Evolutionary conservation across 2,888 invertebrate genomes (phyloP).

Genomic region (Callyntrura sp.): DNA sequence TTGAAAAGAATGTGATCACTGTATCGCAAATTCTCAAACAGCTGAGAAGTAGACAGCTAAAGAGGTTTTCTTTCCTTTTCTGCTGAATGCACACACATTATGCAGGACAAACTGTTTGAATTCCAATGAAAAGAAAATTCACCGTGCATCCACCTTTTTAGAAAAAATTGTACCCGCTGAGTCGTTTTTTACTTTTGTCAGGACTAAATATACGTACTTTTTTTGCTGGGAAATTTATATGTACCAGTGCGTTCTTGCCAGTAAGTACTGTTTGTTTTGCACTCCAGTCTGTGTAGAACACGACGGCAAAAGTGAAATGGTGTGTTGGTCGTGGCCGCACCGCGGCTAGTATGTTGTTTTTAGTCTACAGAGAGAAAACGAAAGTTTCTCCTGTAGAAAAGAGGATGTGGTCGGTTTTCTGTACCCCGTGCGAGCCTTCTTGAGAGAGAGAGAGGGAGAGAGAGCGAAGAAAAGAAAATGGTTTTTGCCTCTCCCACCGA

Average conservation of each 20-base stretch:
- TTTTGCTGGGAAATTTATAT: not conserved
- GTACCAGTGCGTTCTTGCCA: not conserved
- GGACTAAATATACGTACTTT: not conserved
- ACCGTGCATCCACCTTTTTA: not conserved
- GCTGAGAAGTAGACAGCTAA: slow-evolving; percentile 4
- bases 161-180: not conserved
- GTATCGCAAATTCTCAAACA: slow-evolving; percentile 43
- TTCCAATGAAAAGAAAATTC: slow-evolving; percentile 19
- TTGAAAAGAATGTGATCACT: slow-evolving; percentile 23
- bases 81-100: slow-evolving; percentile 16
- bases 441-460: not conserved
- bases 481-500: not conserved
- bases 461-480: slow-evolving; percentile 14
- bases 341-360: not conserved
- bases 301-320: not conserved
- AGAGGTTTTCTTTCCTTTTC: not conserved
- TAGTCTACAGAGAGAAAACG: not conserved
- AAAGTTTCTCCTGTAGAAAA: slow-evolving; percentile 26
- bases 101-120: slow-evolving; percentile 14
- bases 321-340: slow-evolving; percentile 13
- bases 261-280: slow-evolving; percentile 35
- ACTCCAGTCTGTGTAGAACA: slow-evolving; percentile 31
- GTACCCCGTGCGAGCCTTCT: not conserved
- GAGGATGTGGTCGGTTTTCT: slow-evolving; percentile 35
- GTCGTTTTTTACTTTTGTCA: slow-evolving; percentile 22